phyloP scores from a whole-genome alignment of 30 jellyfish, hydroid and myxozoan genomes.

The Hydractinia echinata region DNA sequence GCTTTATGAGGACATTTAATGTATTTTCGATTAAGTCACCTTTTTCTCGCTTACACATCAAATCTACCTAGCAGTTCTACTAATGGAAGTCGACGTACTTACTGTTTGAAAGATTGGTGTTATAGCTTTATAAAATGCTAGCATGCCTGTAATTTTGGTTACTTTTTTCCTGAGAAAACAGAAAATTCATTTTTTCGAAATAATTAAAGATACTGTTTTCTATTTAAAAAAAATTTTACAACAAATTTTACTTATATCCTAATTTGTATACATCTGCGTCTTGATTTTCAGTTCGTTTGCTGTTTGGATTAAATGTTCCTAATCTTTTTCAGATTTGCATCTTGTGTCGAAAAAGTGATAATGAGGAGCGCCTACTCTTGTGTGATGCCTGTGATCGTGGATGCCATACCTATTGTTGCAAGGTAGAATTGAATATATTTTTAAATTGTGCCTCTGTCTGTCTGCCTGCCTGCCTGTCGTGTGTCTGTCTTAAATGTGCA shows the following conservation, averaged over 20 bases:
- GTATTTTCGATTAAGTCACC: too few relatives aligned
- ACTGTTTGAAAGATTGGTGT: too few relatives aligned
- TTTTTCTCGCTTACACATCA: too few relatives aligned
- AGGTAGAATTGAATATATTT: conserved; percentile 24
- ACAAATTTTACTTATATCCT: neutral
- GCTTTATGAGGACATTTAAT: too few relatives aligned
- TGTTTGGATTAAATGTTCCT: neutral
- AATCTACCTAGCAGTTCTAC: too few relatives aligned
- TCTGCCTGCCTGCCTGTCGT: too few relatives aligned
- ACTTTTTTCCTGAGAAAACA: too few relatives aligned
- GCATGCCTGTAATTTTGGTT: too few relatives aligned
- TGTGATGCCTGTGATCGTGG: conserved; percentile 99
- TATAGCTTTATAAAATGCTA: too few relatives aligned
- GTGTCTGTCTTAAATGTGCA: too few relatives aligned
- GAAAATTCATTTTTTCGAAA: neutral
- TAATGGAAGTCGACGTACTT: too few relatives aligned
- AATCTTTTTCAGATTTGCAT: conserved; percentile 69
- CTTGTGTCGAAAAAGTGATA: conserved; percentile 90
- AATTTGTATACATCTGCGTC: neutral
- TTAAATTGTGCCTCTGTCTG: neutral
- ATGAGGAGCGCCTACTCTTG: conserved; percentile 75
- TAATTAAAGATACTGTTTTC: neutral
- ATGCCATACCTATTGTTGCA: conserved; percentile 93
- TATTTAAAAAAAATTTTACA: neutral
- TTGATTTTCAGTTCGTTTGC: neutral